Percentiles rank a stretch among this genome's conserved stretches.
These are phyloP conservation scores for Epizoanthus stellaris DNA, from an alignment of 92 coral and sea anemone species.

Conservation along the genomic window DNA sequence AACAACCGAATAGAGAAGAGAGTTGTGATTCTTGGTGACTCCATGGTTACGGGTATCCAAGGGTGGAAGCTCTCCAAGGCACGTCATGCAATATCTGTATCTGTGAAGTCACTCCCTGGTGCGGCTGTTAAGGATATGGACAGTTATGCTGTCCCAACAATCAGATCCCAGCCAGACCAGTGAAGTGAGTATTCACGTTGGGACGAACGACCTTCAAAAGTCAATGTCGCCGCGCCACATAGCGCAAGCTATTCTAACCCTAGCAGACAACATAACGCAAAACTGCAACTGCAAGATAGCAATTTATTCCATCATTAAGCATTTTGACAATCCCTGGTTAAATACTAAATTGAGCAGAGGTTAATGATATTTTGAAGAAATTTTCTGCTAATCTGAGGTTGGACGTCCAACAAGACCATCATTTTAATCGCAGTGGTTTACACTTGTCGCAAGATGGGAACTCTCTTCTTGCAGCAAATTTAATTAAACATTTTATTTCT, in stretches of 20 bases:
- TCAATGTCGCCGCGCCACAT: conserved; percentile 5
- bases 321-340: not conserved
- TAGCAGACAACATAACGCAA: conserved; percentile 43
- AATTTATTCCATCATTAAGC: conserved; percentile 16
- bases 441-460: too few relatives aligned
- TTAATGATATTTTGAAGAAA: conserved; percentile 10
- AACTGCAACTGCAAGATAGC: conserved; percentile 28
- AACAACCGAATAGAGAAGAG: too few relatives aligned
- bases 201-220: conserved; percentile 1
- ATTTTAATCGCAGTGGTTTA: too few relatives aligned
- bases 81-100: not conserved
- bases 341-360: not conserved
- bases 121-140: not conserved
- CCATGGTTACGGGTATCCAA: not conserved
- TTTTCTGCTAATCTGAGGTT: conserved; percentile 7
- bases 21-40: not conserved
- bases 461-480: too few relatives aligned
- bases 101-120: conserved; percentile 25
- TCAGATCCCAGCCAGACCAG: conserved; percentile 2
- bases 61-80: conserved; percentile 11
- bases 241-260: conserved; percentile 18
- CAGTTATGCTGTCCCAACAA: conserved; percentile 11
- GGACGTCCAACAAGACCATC: not conserved
- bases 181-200: conserved; percentile 10
- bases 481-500: too few relatives aligned